Evolutionary conservation across 2,113 vertebrate genomes (phyloP).

Genomic region (Macrotis lagotis): DNA sequence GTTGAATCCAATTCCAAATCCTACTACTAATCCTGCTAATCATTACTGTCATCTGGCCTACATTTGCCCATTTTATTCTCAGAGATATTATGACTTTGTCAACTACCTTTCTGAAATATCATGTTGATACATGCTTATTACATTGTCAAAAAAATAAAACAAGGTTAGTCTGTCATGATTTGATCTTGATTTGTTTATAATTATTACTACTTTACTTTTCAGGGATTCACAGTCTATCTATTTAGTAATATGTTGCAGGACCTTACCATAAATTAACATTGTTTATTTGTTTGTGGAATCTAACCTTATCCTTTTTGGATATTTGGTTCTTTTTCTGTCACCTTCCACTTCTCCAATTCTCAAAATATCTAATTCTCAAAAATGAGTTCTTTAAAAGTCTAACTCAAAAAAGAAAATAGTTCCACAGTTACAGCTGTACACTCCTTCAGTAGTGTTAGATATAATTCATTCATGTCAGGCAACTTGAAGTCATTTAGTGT

Average conservation of each 20-base stretch:
- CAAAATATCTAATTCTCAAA: not conserved
- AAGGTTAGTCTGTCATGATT: not conserved
- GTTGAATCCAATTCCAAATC: not conserved
- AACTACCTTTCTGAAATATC: not conserved
- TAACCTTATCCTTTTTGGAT: not conserved
- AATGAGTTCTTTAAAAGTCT: not conserved
- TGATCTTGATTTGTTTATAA: not conserved
- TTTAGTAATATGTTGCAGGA: not conserved
- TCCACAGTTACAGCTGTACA: not conserved
- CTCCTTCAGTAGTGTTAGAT: not conserved
- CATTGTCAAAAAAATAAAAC: not conserved
- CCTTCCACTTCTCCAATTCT: not conserved
- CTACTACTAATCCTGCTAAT: too few species aligned
- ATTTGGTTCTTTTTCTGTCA: not conserved
- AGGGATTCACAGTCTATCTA: not conserved
- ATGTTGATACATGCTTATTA: not conserved
- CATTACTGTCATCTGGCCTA: not conserved
- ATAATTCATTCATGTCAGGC: not conserved
- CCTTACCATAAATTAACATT: not conserved
- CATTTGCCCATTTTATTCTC: not conserved
- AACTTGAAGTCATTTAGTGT: not conserved
- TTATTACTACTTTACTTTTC: not conserved
- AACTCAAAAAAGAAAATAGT: not conserved
- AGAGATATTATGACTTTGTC: not conserved
- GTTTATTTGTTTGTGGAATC: not conserved